Base-by-base conservation (phyloP, 2,797 vertebrate genomes). In the Silurus lanzhouensis region DNA sequence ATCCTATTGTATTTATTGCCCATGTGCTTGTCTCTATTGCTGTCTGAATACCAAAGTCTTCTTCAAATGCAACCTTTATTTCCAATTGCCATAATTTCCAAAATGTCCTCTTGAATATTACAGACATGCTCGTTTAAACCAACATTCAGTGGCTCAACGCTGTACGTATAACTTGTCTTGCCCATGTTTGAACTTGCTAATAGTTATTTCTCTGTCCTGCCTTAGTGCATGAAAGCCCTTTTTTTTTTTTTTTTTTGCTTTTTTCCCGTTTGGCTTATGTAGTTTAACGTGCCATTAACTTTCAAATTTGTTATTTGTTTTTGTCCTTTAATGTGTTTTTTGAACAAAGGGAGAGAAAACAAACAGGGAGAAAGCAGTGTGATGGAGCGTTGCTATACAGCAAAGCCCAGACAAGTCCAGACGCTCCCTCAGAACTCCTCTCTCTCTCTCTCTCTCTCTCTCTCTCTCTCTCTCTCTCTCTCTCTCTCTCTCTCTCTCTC, bases 261-360 rank as follows among this genome's bases (percentile, higher is more conserved):
- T 71, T 1, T 81, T 67, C 46, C 6, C 85, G 27, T 57, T 72
- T 58, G 15, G 22, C 48, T 25, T 82, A 63, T 81, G 85, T 82
- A 75, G 83, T 85, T 88, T 87, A 81, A 57, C 74, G 58, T 85
- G 70, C 87, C 86, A 84, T 89, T 89, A 90, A 84, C 87, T 91
- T 63, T 79, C 74, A 87, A 90, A 86, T 90, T 88, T 89, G 90
- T 90, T 91, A 85, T 91, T 88, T 86, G 85, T 88, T 90, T 89
- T 88, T 78, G 60, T 86, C 63, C 86, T 90, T 90, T 90, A 86
- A 88, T 88, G 82, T 86, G 55, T 85, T 89, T 82, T 86, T 86
- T 84, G 81, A 88, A 89, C 87, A 88, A 90, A 90, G 82, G 83
- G 70, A 58, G 66, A 66, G 71, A 88, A 89, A 87, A 88, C 68